A percentile compares a stretch with the other conserved stretches of the same genome.
phyloP scores from a whole-genome alignment of 2,888 invertebrate genomes.

The Catocala fraxini region DNA sequence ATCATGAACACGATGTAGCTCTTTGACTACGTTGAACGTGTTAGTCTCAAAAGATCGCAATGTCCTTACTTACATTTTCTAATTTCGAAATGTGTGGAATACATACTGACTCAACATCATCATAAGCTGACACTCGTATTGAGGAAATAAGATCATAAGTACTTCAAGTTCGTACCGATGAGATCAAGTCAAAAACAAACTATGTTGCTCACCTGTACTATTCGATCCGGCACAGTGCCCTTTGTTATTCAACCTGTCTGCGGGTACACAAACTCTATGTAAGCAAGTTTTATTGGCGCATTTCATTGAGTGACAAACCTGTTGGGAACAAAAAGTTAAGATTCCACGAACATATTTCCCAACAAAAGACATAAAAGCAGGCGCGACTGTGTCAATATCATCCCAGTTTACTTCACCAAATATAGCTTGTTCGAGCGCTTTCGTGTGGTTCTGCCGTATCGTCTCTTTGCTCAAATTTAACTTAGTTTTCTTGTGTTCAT shows the following conservation, averaged over 20 bases:
- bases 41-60: too few relatives aligned
- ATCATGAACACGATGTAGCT: too few relatives aligned
- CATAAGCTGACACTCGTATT: background rate
- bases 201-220: slow-evolving; percentile 64
- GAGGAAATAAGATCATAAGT: too few relatives aligned
- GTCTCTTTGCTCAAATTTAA: slow-evolving; percentile 70
- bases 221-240: slow-evolving; percentile 78
- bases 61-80: too few relatives aligned
- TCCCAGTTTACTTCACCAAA: slow-evolving; percentile 80
- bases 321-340: slow-evolving; percentile 78
- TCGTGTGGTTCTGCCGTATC: slow-evolving; percentile 67
- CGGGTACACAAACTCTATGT: slow-evolving; percentile 72
- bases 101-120: too few relatives aligned
- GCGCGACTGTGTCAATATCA: slow-evolving; percentile 74
- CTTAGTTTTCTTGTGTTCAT: slow-evolving; percentile 72
- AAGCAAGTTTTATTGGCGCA: slow-evolving; percentile 73
- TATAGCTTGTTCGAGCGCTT: slow-evolving; percentile 73
- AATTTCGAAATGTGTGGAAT: too few relatives aligned
- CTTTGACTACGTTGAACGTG: too few relatives aligned
- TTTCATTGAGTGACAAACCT: slow-evolving; percentile 79
- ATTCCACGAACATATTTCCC: slow-evolving; percentile 80
- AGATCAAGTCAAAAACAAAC: too few relatives aligned
- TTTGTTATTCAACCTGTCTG: slow-evolving; percentile 70
- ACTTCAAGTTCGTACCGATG: too few relatives aligned
- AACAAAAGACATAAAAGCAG: slow-evolving; percentile 77